Evolutionary conservation across 2,797 vertebrate species (phyloP).

Genomic region (Gouania willdenowi): DNA sequence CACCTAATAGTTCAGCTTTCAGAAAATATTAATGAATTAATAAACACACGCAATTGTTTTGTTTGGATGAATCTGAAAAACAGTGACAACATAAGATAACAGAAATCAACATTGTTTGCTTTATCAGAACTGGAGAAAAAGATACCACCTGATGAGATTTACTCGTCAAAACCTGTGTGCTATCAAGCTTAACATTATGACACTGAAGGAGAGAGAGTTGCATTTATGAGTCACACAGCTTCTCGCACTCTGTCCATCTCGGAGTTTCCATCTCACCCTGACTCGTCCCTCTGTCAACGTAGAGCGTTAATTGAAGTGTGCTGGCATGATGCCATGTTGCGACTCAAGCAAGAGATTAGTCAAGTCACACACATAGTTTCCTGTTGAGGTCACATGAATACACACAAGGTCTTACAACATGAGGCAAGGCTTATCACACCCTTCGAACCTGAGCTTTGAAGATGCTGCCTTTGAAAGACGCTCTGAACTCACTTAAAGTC

Average conservation of each 20-base stretch:
- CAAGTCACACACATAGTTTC: slow-evolving; percentile 37
- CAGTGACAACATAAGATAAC: too few species aligned
- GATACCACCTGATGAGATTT: slow-evolving; percentile 3
- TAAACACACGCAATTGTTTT: too few species aligned
- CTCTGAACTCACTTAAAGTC: too few species aligned
- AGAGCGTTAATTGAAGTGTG: slow-evolving; percentile 10
- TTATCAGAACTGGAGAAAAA: slow-evolving; percentile 17
- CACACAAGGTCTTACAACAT: slow-evolving; percentile 10
- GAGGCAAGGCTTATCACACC: slow-evolving; percentile 8
- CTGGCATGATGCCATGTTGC: not conserved
- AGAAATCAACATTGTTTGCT: too few species aligned
- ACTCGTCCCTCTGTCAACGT: too few species aligned
- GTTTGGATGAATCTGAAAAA: too few species aligned
- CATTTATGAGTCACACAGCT: slow-evolving; percentile 14
- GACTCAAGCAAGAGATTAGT: slow-evolving; percentile 22
- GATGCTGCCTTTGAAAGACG: too few species aligned
- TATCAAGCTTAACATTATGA: too few species aligned
- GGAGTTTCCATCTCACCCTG: not conserved
- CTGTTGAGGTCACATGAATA: slow-evolving; percentile 30
- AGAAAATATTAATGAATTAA: too few species aligned
- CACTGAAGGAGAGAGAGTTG: not conserved
- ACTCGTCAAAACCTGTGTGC: slow-evolving; percentile 19
- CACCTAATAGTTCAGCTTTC: too few species aligned
- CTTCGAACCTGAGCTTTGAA: too few species aligned
- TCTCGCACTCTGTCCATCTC: not conserved